phyloP scores from a whole-genome alignment of 2,113 vertebrate genomes.

The Brachypteracias leptosomus region DNA sequence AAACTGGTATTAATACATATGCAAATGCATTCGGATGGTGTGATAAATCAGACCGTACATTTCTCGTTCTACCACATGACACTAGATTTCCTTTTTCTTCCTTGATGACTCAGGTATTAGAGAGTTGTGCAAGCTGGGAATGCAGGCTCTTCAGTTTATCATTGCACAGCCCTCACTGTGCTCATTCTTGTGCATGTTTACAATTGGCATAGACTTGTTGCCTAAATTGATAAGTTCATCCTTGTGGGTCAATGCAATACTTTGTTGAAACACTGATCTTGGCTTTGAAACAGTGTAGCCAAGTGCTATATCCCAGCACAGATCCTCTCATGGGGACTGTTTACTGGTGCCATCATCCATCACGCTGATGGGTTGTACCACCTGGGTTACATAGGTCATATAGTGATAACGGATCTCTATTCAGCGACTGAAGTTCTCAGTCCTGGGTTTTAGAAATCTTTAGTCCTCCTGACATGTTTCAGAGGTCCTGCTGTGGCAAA shows the following conservation, averaged over 20 bases:
- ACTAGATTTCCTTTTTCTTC: neutral
- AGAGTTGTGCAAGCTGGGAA: neutral
- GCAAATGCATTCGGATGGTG: neutral
- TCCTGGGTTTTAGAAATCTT: neutral
- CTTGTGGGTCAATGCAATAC: accelerated
- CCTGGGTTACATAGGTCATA: neutral
- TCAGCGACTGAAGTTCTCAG: neutral
- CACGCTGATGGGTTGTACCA: no score
- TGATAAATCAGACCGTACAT: neutral
- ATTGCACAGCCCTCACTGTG: neutral
- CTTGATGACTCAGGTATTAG: neutral
- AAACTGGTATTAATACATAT: neutral
- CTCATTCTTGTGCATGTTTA: neutral
- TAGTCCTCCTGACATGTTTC: neutral
- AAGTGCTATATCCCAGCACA: neutral
- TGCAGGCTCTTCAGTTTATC: neutral
- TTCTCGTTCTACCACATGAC: neutral
- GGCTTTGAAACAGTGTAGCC: neutral
- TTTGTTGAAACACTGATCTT: neutral
- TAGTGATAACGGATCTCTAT: neutral
- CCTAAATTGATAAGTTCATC: neutral
- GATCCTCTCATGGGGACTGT: neutral
- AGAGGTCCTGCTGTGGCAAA: neutral
- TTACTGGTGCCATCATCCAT: neutral
- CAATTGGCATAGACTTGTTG: neutral